These are phyloP conservation scores for Trachops cirrhosus DNA, from an alignment of 2,797 vertebrate genomes.

Conservation along the genomic window DNA sequence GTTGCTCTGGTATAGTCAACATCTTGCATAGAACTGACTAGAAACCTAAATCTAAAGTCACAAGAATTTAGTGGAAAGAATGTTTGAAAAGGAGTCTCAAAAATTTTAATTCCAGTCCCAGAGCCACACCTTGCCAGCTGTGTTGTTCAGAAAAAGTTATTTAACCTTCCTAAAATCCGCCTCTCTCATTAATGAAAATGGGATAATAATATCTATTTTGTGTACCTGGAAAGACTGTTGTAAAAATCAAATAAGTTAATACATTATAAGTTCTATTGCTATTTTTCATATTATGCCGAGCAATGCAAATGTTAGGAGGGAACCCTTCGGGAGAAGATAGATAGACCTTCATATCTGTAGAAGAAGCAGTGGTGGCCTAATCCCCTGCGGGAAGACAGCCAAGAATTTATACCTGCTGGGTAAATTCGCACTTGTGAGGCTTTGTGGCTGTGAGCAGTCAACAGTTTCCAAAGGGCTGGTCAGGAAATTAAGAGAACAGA, in stretches of 20 bases:
- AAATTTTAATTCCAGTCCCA: not conserved
- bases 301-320: not conserved
- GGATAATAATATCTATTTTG: not conserved
- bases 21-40: not conserved
- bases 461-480: constrained; percentile 23
- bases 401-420: not conserved
- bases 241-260: constrained; percentile 30
- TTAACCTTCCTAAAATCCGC: not conserved
- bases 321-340: not conserved
- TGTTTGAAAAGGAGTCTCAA: not conserved
- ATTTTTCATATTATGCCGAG: not conserved
- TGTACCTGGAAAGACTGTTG: not conserved
- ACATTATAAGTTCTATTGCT: not conserved
- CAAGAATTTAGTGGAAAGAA: not conserved
- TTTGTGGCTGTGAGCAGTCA: not conserved
- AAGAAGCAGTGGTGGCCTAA: not conserved
- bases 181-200: not conserved
- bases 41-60: not conserved
- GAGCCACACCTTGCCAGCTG: not conserved
- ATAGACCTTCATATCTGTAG: not conserved
- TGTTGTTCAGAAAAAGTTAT: constrained; percentile 14
- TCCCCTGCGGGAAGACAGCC: not conserved
- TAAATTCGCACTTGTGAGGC: constrained; percentile 5
- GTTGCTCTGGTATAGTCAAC: not conserved
- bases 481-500: constrained; percentile 56